Percentiles rank a stretch among this genome's conserved stretches.
phyloP scores from a whole-genome alignment of 1,140 invertebrate species.

The Caerostris darwini region DNA sequence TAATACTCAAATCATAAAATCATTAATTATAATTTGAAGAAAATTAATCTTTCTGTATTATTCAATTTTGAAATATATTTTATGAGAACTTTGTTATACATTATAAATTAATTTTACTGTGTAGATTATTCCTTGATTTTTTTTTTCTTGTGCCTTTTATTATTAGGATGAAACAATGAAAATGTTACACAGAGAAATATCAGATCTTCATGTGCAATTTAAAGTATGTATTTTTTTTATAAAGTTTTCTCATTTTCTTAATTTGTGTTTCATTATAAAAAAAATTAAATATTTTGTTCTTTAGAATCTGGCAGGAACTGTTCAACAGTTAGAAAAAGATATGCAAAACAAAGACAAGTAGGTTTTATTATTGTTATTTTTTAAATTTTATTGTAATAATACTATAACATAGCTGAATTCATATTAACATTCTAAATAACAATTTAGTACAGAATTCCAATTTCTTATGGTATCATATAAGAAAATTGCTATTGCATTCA shows the following conservation, averaged over 20 bases:
- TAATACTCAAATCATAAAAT: too few relatives aligned
- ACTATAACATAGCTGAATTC: too few relatives aligned
- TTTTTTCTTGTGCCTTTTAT: neutral
- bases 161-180: neutral
- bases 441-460: too few relatives aligned
- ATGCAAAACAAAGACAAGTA: neutral
- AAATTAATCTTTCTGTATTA: too few relatives aligned
- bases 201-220: conserved; percentile 22
- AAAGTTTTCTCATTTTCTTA: neutral
- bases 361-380: neutral
- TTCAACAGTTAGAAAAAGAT: conserved; percentile 1
- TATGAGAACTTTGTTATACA: too few relatives aligned
- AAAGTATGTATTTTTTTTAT: neutral
- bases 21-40: too few relatives aligned
- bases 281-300: neutral
- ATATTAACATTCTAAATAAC: too few relatives aligned
- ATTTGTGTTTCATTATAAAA: neutral
- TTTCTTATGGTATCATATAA: too few relatives aligned
- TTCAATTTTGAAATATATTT: too few relatives aligned
- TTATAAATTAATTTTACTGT: neutral
- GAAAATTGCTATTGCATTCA: too few relatives aligned
- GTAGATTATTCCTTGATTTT: neutral
- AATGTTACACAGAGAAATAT: conserved; percentile 23
- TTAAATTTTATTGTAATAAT: neutral
- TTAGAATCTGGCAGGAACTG: neutral